Evolutionary conservation across 92 coral and sea anemone genomes (phyloP), one percentile per base, ranked within the genome.

Genomic region (Heteractis magnifica): DNA sequence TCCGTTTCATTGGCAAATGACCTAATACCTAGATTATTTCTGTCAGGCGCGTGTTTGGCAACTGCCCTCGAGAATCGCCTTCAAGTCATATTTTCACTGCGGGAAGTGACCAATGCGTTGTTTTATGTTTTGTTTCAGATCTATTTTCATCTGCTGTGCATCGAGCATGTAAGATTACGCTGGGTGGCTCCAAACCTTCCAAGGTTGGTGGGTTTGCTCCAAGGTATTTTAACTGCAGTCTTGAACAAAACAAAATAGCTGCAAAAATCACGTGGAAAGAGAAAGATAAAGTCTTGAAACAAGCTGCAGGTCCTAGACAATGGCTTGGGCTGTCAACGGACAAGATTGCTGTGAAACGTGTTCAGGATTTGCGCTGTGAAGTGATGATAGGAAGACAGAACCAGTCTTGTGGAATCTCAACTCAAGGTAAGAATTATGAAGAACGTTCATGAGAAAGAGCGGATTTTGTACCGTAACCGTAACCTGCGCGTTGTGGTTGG

Each of bases 201-300:
- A 6, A 62, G 70, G 59, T 34, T 50, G 18, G 53, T 15, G 18
- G 13, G 65, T 52, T 8, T 18, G 65, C 80, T 16, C 49, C 44
- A 34, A 34, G 20, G 48, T 72, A 79, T 48, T 56, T 81, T 2
- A 81, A 81, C 78, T 81, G 85, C 41, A 81, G 77, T 23, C 51
- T 81, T 26, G 26, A 48, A 0, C 23, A 51, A 51, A 78, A 68
- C 9, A 34, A 26, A 21, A 15, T 41, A 5, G 85, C 85, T 16
- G 71, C 78, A 4, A 23, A 13, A 9, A 81, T 81, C 11, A 12
- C 10, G 20, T 81, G 85, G 85, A 81, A 71, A 49, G 11, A 6
- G 10, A n/a, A 71, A 11, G 55, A 49, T 52, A 51, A 18, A 21
- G 58, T 81, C 49, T 50, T 81, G 21, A 71, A 81, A 21, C 26